Percentiles rank a stretch among this genome's conserved stretches.
phyloP scores from a whole-genome alignment of 1,140 invertebrate species.

The Aphidius ervi region DNA sequence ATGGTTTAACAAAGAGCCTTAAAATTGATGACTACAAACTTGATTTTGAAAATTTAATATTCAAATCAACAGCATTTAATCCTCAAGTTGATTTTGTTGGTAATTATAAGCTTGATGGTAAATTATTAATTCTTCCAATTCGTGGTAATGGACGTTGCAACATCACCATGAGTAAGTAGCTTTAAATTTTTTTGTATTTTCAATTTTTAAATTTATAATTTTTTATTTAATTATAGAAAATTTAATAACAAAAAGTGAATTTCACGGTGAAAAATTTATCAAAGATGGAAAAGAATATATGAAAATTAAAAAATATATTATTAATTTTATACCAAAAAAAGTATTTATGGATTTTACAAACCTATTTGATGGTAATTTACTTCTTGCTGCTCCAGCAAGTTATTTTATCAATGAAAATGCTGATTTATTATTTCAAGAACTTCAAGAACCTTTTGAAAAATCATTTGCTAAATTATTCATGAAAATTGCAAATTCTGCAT shows the following conservation, averaged over 20 bases:
- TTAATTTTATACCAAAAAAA: slow-evolving; percentile 55
- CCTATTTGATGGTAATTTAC: slow-evolving; percentile 58
- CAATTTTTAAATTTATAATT: slow-evolving; percentile 3
- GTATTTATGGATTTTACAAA: slow-evolving; percentile 59
- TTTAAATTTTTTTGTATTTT: not conserved
- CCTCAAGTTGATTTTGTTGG: slow-evolving; percentile 57
- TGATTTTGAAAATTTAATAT: slow-evolving; percentile 52
- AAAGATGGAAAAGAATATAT: slow-evolving; percentile 59
- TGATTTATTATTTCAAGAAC: slow-evolving; percentile 61
- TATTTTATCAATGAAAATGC: slow-evolving; percentile 65
- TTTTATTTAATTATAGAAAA: slow-evolving; percentile 50
- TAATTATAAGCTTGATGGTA: slow-evolving; percentile 66
- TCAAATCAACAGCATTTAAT: slow-evolving; percentile 44
- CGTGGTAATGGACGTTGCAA: slow-evolving; percentile 66
- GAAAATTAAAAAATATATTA: slow-evolving; percentile 57
- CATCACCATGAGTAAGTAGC: slow-evolving; percentile 62
- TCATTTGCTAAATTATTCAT: slow-evolving; percentile 60
- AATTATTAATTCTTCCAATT: slow-evolving; percentile 66
- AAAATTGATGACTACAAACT: slow-evolving; percentile 44
- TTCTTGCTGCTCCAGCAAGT: slow-evolving; percentile 51
- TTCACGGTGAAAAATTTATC: slow-evolving; percentile 56
- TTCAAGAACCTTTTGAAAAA: slow-evolving; percentile 61
- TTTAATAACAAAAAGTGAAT: slow-evolving; percentile 56
- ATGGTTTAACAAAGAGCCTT: slow-evolving; percentile 55
- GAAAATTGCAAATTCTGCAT: slow-evolving; percentile 60